Evolutionary conservation across 2,888 invertebrate species (phyloP).

Genomic region (Drosophila differens): DNA sequence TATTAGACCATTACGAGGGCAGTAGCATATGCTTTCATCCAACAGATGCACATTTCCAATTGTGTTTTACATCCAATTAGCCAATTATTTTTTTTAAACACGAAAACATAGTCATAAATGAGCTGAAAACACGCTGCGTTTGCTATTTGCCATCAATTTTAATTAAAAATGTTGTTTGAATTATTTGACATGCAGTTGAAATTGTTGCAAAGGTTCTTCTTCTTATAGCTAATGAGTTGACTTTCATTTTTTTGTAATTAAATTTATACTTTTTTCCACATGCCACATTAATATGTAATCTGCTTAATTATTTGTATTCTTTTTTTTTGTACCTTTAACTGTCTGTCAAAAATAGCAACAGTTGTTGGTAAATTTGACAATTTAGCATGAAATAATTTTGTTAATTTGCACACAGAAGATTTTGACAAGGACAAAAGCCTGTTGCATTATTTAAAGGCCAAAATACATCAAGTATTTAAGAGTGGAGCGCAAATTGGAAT

Average conservation of each 20-base stretch:
- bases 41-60: constrained; percentile 49
- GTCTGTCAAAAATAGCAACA: background rate
- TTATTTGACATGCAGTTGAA: constrained; percentile 33
- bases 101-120: constrained; percentile 23
- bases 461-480: background rate
- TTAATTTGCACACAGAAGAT: background rate
- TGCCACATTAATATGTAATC: background rate
- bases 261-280: background rate
- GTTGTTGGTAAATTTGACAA: background rate
- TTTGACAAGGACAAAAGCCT: background rate
- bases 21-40: constrained; percentile 4
- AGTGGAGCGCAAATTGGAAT: background rate
- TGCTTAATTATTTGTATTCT: no score
- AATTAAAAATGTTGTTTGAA: constrained; percentile 27
- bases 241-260: constrained; percentile 31
- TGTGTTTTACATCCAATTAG: constrained; percentile 68
- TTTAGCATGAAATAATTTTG: background rate
- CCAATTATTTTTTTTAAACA: constrained; percentile 51
- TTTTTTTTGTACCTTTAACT: background rate
- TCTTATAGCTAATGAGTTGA: constrained; percentile 2
- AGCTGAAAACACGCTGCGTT: constrained; percentile 32
- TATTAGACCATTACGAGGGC: constrained; percentile 53
- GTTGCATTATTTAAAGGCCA: background rate
- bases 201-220: background rate
- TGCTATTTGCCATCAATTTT: constrained; percentile 33